A percentile compares a stretch with the other conserved stretches of the same genome.
These are phyloP conservation scores for Musca domestica DNA, from an alignment of 1,140 invertebrate genomes.

Conservation along the genomic window DNA sequence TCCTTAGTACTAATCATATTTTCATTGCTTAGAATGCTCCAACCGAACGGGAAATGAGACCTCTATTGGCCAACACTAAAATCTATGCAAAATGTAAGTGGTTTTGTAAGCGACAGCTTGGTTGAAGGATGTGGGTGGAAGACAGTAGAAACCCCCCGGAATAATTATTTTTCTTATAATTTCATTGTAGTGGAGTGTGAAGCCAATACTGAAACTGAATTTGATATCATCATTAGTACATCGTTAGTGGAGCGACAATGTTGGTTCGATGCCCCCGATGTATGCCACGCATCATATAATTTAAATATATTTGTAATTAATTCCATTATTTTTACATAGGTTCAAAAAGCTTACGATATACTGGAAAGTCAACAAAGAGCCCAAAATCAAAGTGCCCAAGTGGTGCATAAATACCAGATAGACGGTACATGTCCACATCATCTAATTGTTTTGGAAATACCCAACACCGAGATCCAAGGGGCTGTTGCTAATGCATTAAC, in stretches of 20 bases:
- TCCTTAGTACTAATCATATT: background rate
- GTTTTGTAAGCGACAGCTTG: background rate
- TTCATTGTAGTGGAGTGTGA: constrained; percentile 33
- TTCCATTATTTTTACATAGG: constrained; percentile 16
- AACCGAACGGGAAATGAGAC: constrained; percentile 38
- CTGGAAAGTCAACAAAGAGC: constrained; percentile 36
- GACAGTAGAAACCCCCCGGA: too few relatives aligned
- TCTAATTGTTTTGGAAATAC: constrained; percentile 1
- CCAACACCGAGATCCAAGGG: background rate
- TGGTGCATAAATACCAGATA: background rate
- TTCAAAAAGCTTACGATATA: constrained; percentile 14
- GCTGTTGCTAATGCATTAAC: background rate
- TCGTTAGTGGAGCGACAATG: constrained; percentile 39
- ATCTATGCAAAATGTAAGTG: constrained; percentile 46
- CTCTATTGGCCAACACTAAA: constrained; percentile 38
- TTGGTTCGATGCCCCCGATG: constrained; percentile 17
- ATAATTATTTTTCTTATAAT: background rate
- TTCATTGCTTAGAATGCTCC: constrained; percentile 24
- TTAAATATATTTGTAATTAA: background rate
- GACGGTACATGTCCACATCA: background rate
- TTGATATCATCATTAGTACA: constrained; percentile 37
- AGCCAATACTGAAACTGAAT: constrained; percentile 24
- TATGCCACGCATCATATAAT: background rate
- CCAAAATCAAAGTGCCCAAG: constrained; percentile 31
- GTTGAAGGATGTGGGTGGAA: background rate